These are phyloP conservation scores for Dendronephthya gigantea DNA, from an alignment of 64 coral and sea anemone species.

Conservation along the genomic window DNA sequence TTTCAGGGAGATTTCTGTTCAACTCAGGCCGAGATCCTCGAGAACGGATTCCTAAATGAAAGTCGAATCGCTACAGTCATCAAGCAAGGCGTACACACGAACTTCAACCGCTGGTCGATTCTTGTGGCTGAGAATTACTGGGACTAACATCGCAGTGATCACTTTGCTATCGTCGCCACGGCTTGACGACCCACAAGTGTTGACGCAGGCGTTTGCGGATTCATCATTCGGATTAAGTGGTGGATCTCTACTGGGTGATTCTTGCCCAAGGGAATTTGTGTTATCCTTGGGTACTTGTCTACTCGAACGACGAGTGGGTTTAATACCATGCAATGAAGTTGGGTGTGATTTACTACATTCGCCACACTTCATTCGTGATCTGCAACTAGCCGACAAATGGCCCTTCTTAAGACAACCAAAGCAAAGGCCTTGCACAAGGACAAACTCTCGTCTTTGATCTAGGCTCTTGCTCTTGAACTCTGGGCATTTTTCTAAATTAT, in stretches of 20 bases:
- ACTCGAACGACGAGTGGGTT: too few relatives aligned
- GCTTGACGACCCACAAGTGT: neutral
- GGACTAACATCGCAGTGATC: neutral
- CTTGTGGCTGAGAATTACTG: neutral
- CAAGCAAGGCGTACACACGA: neutral
- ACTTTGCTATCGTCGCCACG: neutral
- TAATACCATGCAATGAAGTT: conserved; percentile 11
- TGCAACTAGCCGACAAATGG: conserved; percentile 24
- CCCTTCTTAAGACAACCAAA: conserved; percentile 24
- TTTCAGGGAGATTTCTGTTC: neutral
- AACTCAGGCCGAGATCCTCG: neutral
- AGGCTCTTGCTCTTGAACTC: neutral
- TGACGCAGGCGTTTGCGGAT: neutral
- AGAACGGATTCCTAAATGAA: neutral
- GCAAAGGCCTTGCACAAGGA: neutral
- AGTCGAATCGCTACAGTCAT: neutral
- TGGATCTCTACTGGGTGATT: neutral
- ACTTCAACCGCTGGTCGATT: neutral
- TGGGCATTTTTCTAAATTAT: neutral
- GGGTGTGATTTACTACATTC: conserved; percentile 9
- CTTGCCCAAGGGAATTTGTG: neutral
- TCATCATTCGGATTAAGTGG: neutral
- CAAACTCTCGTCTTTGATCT: conserved; percentile 6
- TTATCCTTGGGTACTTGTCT: neutral
- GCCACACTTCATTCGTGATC: neutral